These are phyloP conservation scores for Oryzias melastigma DNA, from an alignment of 2,113 vertebrate genomes.

Conservation along the genomic window DNA sequence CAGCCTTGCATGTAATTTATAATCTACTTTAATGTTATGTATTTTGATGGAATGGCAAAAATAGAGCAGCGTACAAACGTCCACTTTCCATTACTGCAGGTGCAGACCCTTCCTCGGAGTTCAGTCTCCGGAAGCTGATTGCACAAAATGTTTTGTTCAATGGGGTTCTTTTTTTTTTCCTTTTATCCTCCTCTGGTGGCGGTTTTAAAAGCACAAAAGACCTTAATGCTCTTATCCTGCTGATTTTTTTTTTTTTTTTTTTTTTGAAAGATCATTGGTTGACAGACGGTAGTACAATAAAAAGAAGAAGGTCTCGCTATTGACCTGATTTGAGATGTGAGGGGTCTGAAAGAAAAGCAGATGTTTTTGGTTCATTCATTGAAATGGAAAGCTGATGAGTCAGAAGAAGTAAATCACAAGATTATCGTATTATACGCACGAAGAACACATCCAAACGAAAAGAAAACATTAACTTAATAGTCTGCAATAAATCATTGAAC, in stretches of 20 bases:
- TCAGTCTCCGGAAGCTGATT: constrained; percentile 71
- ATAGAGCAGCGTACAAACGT: constrained; percentile 55
- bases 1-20: constrained; percentile 48
- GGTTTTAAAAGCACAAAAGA: constrained; percentile 42
- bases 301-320: constrained; percentile 22
- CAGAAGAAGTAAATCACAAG: neutral
- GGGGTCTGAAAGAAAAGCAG: constrained; percentile 10
- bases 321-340: constrained; percentile 4
- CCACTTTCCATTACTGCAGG: constrained; percentile 59
- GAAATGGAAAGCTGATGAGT: constrained; percentile 5
- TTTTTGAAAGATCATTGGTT: constrained; percentile 39
- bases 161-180: constrained; percentile 50
- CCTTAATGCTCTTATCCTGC: constrained; percentile 32
- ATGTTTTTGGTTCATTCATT: constrained; percentile 22
- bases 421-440: neutral
- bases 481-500: no score
- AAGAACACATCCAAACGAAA: no score
- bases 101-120: constrained; percentile 45
- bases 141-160: constrained; percentile 68
- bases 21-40: constrained; percentile 57
- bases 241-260: constrained; percentile 10
- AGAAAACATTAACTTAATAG: no score
- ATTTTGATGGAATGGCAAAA: constrained; percentile 68
- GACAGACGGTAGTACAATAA: constrained; percentile 35
- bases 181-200: constrained; percentile 25